Conservation (phyloP, 2,113 vertebrate genomes). For the Amblyornis subalaris region DNA sequence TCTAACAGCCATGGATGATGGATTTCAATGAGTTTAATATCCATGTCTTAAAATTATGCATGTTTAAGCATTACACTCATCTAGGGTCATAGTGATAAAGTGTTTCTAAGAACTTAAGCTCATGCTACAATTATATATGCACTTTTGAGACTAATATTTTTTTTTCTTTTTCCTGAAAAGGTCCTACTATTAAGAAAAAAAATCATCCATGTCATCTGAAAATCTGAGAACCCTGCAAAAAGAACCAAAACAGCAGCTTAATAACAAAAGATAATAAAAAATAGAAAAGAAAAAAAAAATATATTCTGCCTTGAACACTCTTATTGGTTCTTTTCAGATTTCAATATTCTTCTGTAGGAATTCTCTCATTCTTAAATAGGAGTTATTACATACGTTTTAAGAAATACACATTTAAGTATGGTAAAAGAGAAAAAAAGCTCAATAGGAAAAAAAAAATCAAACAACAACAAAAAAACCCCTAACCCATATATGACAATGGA, state of each 20-base stretch:
- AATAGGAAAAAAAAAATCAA: neutral
- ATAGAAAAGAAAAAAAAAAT: too few relatives aligned
- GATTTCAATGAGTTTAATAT: neutral
- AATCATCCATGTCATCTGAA: neutral
- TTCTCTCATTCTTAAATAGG: neutral
- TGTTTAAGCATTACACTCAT: neutral
- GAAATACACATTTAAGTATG: neutral
- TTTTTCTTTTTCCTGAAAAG: neutral
- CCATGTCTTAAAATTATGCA: neutral
- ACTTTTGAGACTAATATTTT: neutral
- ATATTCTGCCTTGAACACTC: neutral
- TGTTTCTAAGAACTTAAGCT: neutral
- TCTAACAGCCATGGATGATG: neutral
- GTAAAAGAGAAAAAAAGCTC: neutral
- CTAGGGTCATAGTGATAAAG: neutral
- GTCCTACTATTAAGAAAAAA: neutral
- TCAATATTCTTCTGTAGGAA: neutral
- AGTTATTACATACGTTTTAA: rapidly evolving
- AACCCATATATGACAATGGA: rapidly evolving
- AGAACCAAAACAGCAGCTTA: neutral
- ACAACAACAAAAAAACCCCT: neutral
- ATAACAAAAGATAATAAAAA: neutral
- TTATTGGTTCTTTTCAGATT: neutral
- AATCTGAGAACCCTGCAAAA: neutral
- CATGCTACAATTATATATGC: neutral